phyloP scores from a whole-genome alignment of 2,113 vertebrate species.

The Burhinus bistriatus region DNA sequence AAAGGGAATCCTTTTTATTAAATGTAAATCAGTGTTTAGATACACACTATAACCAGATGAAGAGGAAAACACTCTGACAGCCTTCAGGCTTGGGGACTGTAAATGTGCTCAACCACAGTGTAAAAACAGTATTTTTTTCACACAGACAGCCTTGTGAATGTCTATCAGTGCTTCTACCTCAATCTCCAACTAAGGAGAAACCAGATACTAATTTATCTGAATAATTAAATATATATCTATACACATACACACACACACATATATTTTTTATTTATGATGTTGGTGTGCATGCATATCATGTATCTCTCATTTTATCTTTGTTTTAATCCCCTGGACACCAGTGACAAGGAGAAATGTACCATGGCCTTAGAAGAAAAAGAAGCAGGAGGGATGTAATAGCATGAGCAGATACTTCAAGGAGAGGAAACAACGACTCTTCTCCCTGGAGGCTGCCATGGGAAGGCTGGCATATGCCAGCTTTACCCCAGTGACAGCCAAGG shows the following conservation, averaged over 20 bases:
- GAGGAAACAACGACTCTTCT: neutral
- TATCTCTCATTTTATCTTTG: neutral
- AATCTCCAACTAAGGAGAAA: neutral
- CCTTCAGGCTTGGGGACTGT: neutral
- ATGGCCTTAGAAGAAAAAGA: neutral
- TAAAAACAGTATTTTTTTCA: neutral
- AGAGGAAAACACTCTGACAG: neutral
- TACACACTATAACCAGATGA: constrained; percentile 9
- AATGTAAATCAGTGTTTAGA: constrained; percentile 2
- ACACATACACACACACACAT: accelerated
- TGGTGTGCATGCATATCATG: neutral
- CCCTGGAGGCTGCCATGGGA: neutral
- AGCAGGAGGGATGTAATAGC: neutral
- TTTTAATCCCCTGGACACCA: neutral
- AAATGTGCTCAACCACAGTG: neutral
- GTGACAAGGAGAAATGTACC: neutral
- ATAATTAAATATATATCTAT: neutral
- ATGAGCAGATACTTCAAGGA: neutral
- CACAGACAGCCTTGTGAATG: neutral
- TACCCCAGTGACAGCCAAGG: neutral
- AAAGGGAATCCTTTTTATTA: constrained; percentile 7
- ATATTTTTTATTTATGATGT: neutral
- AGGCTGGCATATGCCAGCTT: neutral
- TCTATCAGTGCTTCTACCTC: neutral
- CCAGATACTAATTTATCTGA: neutral